Conservation (phyloP, 2,113 vertebrate genomes). For the Corythoichthys haematopterus region DNA sequence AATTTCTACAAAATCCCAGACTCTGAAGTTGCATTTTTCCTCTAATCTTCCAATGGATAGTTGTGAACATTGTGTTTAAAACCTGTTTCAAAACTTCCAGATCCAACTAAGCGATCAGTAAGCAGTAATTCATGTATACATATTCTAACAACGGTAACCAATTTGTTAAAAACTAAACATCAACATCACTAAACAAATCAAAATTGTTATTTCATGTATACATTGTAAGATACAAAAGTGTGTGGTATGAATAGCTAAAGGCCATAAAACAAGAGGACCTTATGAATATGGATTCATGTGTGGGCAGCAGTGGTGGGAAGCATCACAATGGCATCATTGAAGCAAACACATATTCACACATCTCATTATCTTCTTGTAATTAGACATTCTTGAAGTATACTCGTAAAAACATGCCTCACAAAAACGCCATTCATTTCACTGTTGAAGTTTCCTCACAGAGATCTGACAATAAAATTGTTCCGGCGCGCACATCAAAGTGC, state of each 20-base stretch:
- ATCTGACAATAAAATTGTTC: neutral
- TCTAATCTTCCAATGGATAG: too few relatives aligned
- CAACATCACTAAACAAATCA: neutral
- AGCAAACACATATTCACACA: neutral
- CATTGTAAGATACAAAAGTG: neutral
- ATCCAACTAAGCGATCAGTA: too few relatives aligned
- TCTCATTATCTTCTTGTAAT: neutral
- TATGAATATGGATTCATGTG: slow-evolving; percentile 32
- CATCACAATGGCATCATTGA: neutral
- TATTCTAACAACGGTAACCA: neutral
- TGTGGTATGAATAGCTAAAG: neutral
- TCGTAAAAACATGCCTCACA: neutral
- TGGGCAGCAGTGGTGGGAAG: slow-evolving; percentile 3
- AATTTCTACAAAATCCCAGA: too few relatives aligned
- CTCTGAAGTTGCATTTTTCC: too few relatives aligned
- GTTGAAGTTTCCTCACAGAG: too few relatives aligned
- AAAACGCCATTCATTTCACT: neutral
- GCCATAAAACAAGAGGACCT: slow-evolving; percentile 9
- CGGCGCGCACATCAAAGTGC: too few relatives aligned
- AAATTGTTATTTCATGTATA: neutral
- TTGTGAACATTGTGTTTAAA: too few relatives aligned
- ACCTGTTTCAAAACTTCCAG: too few relatives aligned
- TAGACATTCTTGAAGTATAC: neutral
- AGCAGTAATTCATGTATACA: neutral
- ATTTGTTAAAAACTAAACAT: slow-evolving; percentile 5